Base-by-base conservation (phyloP, 2,888 invertebrate species). In the Cosmorhoe ocellata region DNA sequence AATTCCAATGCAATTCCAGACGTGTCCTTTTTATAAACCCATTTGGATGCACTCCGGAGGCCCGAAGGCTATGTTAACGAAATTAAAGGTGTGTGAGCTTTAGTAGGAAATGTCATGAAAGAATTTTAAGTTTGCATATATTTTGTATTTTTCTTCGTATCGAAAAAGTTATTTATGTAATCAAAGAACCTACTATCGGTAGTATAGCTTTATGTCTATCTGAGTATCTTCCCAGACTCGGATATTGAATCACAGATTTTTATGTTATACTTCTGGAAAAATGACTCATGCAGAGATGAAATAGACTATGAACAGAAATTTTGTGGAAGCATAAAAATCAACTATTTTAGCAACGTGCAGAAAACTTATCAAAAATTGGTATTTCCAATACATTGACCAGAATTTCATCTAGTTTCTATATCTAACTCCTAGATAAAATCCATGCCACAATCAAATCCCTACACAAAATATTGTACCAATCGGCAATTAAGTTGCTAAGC, bases 1-100 rank as follows among this genome's bases (percentile, higher is more conserved):
- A 87, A 80, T 84, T 84, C 84, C 73, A 78, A 85, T 85, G 83
- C 81, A 80, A 71, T 73, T 71, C 69, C 75, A 71, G 69, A 78
- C 79, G 74, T 79, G 81, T 79, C 79, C 79, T 78, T 78, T 76
- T 79, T 76, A 77, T 79, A 80, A 80, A 77, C 76, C 79, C 69
- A 76, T 83, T 83, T 73, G 79, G 71, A 79, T 83, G 79, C 81
- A 76, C 76, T 74, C 67, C 54, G 49, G 48, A 55, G 58, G 58
- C 66, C 55, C 69, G 68, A 69, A 66, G 58, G 61, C 59, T 59
- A 62, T 69, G 66, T 72, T 76, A 72, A 68, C 63, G 56, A 61
- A 59, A 67, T 70, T 69, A 71, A 51, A 56, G 37, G 47, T 43
- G 46, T 42, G 43, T 34, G 50, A 51, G 48, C 44, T 56, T 48